Evolutionary conservation across 2,113 vertebrate genomes (phyloP).

Genomic region (Accipiter virgatus): DNA sequence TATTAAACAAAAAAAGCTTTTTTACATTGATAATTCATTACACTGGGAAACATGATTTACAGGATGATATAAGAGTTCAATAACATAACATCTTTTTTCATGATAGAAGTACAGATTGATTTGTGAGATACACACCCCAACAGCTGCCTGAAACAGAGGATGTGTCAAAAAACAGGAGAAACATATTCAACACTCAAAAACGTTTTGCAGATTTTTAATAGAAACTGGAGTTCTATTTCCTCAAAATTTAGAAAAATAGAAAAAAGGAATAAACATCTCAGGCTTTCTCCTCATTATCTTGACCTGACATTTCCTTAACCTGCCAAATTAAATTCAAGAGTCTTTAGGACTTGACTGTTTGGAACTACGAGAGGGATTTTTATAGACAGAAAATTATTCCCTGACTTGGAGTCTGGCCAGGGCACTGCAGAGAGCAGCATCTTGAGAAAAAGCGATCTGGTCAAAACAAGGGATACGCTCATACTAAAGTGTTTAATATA

Average conservation of each 20-base stretch:
- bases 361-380: conserved; percentile 20
- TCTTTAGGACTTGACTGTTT: background rate
- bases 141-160: conserved; percentile 25
- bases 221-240: background rate
- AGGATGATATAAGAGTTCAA: background rate
- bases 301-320: conserved; percentile 23
- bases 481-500: conserved; percentile 33
- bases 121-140: conserved; percentile 14
- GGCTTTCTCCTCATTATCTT: background rate
- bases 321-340: conserved; percentile 26
- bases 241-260: background rate
- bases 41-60: background rate
- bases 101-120: background rate
- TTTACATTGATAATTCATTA: background rate
- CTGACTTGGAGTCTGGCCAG: conserved; percentile 34
- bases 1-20: background rate
- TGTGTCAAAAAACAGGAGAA: background rate
- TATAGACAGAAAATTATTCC: conserved; percentile 48
- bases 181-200: background rate
- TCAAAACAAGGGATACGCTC: conserved; percentile 13
- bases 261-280: background rate
- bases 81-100: background rate
- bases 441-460: conserved; percentile 29
- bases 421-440: conserved; percentile 32
- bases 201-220: background rate